A percentile compares a stretch with the other conserved stretches of the same genome.
These are phyloP conservation scores for Hecatera dysodea DNA, from an alignment of 2,888 invertebrate species.

Conservation along the genomic window DNA sequence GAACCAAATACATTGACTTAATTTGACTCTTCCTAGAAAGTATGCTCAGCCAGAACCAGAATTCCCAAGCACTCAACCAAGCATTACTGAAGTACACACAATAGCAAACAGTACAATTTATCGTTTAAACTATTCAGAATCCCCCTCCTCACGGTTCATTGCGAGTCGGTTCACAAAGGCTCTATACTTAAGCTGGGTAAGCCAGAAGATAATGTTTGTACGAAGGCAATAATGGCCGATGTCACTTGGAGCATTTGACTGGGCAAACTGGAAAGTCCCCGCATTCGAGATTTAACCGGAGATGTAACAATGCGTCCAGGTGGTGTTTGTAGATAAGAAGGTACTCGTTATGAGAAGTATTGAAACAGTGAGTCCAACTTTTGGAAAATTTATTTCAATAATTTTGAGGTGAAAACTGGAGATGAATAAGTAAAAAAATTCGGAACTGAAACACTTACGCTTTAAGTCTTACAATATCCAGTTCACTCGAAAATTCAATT, in stretches of 20 bases:
- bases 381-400: constrained; percentile 4
- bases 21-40: neutral
- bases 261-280: constrained; percentile 78
- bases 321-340: constrained; percentile 50
- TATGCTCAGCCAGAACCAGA: neutral
- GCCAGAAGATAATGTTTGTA: constrained; percentile 84
- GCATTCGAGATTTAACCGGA: constrained; percentile 68
- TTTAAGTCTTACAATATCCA: neutral
- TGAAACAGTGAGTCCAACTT: constrained; percentile 29
- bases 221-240: constrained; percentile 87
- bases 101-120: constrained; percentile 60
- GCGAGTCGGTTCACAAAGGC: constrained; percentile 60
- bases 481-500: constrained; percentile 12
- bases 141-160: constrained; percentile 56
- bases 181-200: constrained; percentile 76
- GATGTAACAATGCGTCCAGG: constrained; percentile 65
- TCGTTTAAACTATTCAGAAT: constrained; percentile 66
- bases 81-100: constrained; percentile 29
- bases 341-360: constrained; percentile 36
- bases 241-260: constrained; percentile 86
- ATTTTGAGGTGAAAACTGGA: neutral
- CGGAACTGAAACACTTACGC: neutral
- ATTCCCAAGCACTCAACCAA: constrained; percentile 15
- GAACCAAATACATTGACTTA: neutral
- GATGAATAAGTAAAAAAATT: neutral